Percentiles rank a stretch among this genome's conserved stretches.
These are phyloP conservation scores for Oplegnathus fasciatus DNA, from an alignment of 2,113 vertebrate genomes.

Conservation along the genomic window DNA sequence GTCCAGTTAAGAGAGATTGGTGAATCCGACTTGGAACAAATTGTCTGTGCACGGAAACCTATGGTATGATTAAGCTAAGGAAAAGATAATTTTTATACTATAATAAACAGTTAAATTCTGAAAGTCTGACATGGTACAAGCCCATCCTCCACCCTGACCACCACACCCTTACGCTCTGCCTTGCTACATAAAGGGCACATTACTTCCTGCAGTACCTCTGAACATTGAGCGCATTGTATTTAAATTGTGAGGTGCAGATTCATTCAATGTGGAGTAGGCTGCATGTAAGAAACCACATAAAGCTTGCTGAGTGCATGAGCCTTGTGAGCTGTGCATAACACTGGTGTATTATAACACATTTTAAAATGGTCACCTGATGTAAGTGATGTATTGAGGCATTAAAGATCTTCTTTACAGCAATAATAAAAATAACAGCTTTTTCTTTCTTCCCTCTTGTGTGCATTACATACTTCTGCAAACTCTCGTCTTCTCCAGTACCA, in stretches of 20 bases:
- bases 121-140: no score
- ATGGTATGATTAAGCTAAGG: no score
- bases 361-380: not conserved
- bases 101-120: no score
- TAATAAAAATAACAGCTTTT: not conserved
- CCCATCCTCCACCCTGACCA: no score
- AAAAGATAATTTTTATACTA: no score
- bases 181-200: not conserved
- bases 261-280: not conserved
- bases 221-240: no score
- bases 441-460: not conserved
- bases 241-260: not conserved
- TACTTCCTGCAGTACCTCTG: not conserved
- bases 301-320: not conserved
- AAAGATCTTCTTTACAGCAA: not conserved
- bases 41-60: not conserved
- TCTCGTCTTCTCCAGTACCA: no score
- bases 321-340: not conserved
- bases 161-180: no score
- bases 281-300: not conserved
- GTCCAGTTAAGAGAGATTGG: not conserved
- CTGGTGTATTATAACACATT: not conserved
- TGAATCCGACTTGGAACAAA: not conserved
- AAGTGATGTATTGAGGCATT: not conserved
- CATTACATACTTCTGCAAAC: not conserved